phyloP scores from a whole-genome alignment of 2,888 invertebrate species.

The Agapostemon virescens region DNA sequence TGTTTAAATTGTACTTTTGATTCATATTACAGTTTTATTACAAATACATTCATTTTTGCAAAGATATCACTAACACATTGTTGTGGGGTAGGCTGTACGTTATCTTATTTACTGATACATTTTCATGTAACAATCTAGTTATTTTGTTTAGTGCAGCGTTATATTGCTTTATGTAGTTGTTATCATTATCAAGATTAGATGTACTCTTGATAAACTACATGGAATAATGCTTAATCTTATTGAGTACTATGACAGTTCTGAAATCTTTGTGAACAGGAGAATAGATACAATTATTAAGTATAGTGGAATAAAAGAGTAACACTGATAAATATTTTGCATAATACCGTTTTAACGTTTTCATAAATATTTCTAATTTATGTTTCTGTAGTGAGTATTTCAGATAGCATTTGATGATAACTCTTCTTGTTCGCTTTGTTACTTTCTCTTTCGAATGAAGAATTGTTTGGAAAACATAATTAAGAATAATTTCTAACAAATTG shows the following conservation, averaged over 20 bases:
- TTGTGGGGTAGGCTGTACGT: no score
- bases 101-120: not conserved
- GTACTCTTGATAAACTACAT: conserved; percentile 57
- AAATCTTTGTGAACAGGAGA: conserved; percentile 3
- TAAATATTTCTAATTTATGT: not conserved
- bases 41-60: no score
- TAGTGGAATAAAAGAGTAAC: not conserved
- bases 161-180: conserved; percentile 49
- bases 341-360: not conserved
- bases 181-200: conserved; percentile 58
- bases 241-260: conserved; percentile 21
- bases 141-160: not conserved
- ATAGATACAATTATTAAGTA: not conserved
- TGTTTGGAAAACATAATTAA: not conserved
- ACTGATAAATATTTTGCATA: not conserved
- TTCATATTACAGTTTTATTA: no score
- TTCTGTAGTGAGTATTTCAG: not conserved
- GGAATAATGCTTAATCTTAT: conserved; percentile 36
- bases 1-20: no score
- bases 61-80: no score
- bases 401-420: not conserved
- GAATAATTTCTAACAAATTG: not conserved
- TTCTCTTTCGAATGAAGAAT: not conserved
- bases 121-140: not conserved
- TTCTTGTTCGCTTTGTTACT: conserved; percentile 6